Conservation (phyloP, 2,888 invertebrate genomes). For the Biston betularia region DNA sequence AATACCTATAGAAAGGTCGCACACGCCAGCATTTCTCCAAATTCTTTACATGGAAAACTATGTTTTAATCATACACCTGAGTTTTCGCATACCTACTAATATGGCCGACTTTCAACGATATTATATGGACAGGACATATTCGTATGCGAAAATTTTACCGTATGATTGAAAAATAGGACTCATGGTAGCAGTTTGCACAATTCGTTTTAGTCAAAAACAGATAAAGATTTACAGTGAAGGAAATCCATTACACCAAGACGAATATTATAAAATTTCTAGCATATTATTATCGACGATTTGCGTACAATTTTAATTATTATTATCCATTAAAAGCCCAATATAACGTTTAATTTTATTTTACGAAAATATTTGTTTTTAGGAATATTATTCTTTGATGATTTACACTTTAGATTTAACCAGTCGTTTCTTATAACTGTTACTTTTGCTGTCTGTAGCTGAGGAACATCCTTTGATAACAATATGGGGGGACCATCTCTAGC, state of each 20-base stretch:
- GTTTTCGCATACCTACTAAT: no score
- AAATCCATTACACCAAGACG: constrained; percentile 69
- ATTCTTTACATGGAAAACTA: constrained; percentile 36
- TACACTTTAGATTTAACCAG: constrained; percentile 40
- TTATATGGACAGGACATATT: no score
- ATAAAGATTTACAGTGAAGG: constrained; percentile 60
- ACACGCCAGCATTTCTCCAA: constrained; percentile 56
- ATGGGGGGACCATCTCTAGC: not conserved
- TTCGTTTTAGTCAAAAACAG: constrained; percentile 46
- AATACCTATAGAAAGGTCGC: constrained; percentile 57
- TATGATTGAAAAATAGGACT: no score
- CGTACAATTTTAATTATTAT: constrained; percentile 59
- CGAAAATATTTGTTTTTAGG: constrained; percentile 66
- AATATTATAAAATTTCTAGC: constrained; percentile 54
- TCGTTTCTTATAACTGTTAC: constrained; percentile 12
- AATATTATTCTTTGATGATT: constrained; percentile 59
- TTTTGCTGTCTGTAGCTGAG: not conserved
- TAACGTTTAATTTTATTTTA: constrained; percentile 66
- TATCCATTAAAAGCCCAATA: constrained; percentile 71
- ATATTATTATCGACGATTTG: constrained; percentile 55
- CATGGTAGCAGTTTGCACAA: constrained; percentile 59
- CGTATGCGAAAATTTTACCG: no score
- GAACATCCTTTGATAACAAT: not conserved
- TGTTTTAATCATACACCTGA: no score
- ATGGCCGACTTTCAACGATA: no score